Evolutionary conservation across 2,888 invertebrate species (phyloP), one percentile per base, ranked within the genome.

Genomic region (Dicyrtomina minuta): DNA sequence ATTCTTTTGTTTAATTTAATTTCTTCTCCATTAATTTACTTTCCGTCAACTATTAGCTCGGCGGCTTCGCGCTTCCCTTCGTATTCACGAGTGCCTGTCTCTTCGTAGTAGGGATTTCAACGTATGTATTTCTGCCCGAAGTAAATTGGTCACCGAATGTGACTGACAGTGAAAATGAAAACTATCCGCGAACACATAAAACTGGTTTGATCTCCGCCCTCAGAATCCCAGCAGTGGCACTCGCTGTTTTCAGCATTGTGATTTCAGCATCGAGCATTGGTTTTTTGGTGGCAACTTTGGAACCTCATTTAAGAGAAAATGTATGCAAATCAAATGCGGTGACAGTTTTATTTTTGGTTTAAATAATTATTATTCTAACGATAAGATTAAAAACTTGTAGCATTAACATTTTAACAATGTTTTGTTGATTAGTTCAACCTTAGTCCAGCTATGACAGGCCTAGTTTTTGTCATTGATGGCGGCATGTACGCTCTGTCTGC

Each of bases 391-490:
- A 46, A 46, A 46, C 15, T 46, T n/a, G n/a, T n/a, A 46, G 12
- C 12, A 46, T 12, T 15, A 46, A 46, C 10, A 43, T 43, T 17
- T 17, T 46, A 12, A 46, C 12, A 5, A 51, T 51, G 61, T 70
- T 58, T 66, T n/a, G n/a, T 17, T 49, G 10, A n/a, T n/a, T 27
- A 79, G 78, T 79, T 78, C 65, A 59, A 75, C 13, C 70, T 80
- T 5, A 72, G 70, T 13, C 79, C 80, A 17, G 73, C 80, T 8
- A 49, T 78, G 46, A 75, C 79, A 56, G 81, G 81, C 15, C 72
- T 79, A 8, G 78, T 92, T 87, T 92, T 92, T 80, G 88, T 92
- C 51, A 89, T 92, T 77, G 91, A 90, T 80, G 92, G 92, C 2
- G 92, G 89, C 0, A 85, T 88, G 15, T 93, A 92, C 81, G 92